Evolutionary conservation across 1,140 invertebrate species (phyloP), one percentile per base, ranked within the genome.

Genomic region (Lepidostoma basale): DNA sequence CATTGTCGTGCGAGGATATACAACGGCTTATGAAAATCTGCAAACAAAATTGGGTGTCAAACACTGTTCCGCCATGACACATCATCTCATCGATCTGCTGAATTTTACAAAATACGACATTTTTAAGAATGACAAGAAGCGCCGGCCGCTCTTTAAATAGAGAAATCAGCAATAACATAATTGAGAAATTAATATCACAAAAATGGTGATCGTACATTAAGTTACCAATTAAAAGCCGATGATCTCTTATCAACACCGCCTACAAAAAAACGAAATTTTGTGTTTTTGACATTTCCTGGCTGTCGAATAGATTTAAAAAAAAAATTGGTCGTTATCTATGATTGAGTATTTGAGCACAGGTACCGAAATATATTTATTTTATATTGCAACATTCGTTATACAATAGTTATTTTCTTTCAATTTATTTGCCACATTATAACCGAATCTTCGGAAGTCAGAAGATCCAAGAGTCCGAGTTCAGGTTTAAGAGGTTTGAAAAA

Each of bases 1-100:
- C 97, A 99, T 99, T 76, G 85, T 58, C 3, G 12, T 20, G 10
- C 14, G 42, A 25, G 36, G 14, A 18, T 39, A 20, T 40, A n/a
- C 5, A 39, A 42, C 52, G 58, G 47, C 45, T 25, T 45, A n/a
- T 22, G 36, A 49, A 44, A 63, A 54, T 64, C 36, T 44, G 39
- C 12, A 62, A 62, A 25, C 10, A 30, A 36, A 33, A 52, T 23
- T 56, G 63, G 30, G 45, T 54, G 49, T 54, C 49, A 54, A 54
- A 54, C 26, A 54, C 25, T 23, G 16, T 9, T 67, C 40, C 52
- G 64, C 64, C 64, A 67, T 67, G 64, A 67, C 64, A 67, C 64
- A 67, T 67, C 64, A 67, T 58, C 64, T 65, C 45, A 66, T 67
- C 64, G 64, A 67, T 67, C 56, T 67, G 47, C 47, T 33, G 39